Percentiles rank a stretch among this genome's conserved stretches.
phyloP scores from a whole-genome alignment of 2,113 vertebrate species.

The Hippolais icterina region DNA sequence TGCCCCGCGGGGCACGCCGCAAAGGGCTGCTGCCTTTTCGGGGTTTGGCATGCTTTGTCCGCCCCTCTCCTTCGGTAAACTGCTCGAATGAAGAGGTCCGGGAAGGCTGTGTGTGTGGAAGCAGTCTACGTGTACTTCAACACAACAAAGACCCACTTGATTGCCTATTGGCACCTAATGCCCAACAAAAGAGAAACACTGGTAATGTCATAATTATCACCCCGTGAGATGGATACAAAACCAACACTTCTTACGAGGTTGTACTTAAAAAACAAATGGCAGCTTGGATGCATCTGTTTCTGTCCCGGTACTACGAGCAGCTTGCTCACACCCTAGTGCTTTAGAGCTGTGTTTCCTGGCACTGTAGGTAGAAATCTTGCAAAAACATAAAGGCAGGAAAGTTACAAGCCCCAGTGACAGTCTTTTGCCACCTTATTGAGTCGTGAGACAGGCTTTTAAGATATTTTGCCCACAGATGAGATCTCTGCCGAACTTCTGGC shows the following conservation, averaged over 20 bases:
- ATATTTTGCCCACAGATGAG: background rate
- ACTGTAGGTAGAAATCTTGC: background rate
- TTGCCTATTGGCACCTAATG: background rate
- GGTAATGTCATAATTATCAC: background rate
- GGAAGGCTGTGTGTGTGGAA: background rate
- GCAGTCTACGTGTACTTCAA: background rate
- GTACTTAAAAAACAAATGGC: background rate
- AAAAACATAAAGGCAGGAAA: background rate
- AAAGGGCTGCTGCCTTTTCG: background rate
- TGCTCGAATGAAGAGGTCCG: background rate
- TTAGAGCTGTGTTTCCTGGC: background rate
- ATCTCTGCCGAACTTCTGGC: background rate
- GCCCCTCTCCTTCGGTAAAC: background rate
- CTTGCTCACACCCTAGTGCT: background rate
- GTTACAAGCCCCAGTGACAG: background rate
- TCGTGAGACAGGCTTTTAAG: background rate
- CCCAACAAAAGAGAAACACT: conserved; percentile 48
- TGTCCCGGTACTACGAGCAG: background rate
- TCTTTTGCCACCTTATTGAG: background rate
- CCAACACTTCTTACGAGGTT: background rate
- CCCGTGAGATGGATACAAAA: background rate
- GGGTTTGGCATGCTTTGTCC: background rate
- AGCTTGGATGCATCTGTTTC: background rate
- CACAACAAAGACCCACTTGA: conserved; percentile 57
- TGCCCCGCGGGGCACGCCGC: background rate